Percentiles rank a stretch among this genome's conserved stretches.
Conservation (phyloP, 2,888 invertebrate genomes). For the Phaedon cochleariae region DNA sequence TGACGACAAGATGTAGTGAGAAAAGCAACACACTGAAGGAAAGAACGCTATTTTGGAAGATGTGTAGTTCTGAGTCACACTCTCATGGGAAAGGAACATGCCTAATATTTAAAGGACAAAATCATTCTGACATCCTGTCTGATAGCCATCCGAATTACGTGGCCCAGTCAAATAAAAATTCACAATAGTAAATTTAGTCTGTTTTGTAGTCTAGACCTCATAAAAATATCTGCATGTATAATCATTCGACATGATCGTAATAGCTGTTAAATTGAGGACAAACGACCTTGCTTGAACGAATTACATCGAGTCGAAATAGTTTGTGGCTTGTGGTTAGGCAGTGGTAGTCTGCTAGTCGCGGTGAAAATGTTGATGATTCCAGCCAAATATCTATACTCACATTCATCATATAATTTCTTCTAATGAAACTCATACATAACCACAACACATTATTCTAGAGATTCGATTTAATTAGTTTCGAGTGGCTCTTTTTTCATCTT, state of each 20-base stretch:
- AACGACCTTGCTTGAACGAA: conserved; percentile 45
- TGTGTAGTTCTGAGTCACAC: too few relatives aligned
- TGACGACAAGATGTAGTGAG: too few relatives aligned
- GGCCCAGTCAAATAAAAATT: conserved; percentile 34
- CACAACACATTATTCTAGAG: too few relatives aligned
- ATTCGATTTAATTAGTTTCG: too few relatives aligned
- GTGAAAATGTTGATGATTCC: background rate
- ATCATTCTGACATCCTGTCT: conserved; percentile 28
- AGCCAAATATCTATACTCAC: too few relatives aligned
- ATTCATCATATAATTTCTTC: too few relatives aligned
- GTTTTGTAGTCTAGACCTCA: conserved; percentile 56
- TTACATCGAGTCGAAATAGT: conserved; percentile 23
- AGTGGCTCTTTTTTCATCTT: too few relatives aligned
- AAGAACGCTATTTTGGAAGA: too few relatives aligned
- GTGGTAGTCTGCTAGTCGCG: too few relatives aligned
- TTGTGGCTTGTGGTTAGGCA: conserved; percentile 9
- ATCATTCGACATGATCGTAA: conserved; percentile 48
- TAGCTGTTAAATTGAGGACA: conserved; percentile 35
- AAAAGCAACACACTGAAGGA: too few relatives aligned
- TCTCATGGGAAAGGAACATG: too few relatives aligned
- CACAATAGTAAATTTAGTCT: conserved; percentile 46
- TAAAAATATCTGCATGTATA: conserved; percentile 58
- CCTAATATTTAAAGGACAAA: conserved; percentile 31
- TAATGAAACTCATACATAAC: too few relatives aligned
- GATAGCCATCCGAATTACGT: conserved; percentile 31